Evolutionary conservation across 2,797 vertebrate species (phyloP), one percentile per base, ranked within the genome.

Genomic region (Odontamblyopus rebecca): DNA sequence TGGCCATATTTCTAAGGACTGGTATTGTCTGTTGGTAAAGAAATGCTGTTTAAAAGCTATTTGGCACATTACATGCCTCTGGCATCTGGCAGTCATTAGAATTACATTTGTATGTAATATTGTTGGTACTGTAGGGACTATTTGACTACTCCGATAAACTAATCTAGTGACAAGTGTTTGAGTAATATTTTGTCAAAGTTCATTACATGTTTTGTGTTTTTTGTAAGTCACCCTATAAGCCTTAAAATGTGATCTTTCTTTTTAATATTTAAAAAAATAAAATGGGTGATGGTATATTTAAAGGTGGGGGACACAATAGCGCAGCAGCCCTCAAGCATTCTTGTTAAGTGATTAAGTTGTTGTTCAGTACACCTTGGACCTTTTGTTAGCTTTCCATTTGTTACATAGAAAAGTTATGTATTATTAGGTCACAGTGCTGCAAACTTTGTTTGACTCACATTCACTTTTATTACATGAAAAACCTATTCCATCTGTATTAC

Each of bases 191-290:
- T 78, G 81, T 82, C 41, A 65, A 69, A 76, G 62, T 82, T 78
- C 19, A 64, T 79, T 83, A 78, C 80, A 70, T 90, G 83, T 91
- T 84, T 69, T 91, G 71, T 89, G 82, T 69, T 86, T 82, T 77
- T 84, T 88, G 83, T 92, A 83, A 75, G 83, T 92, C 81, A 78
- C 85, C 85, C 82, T 89, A 83, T 90, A 80, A 89, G 86, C 87
- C 88, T 90, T 91, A 88, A 87, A 63, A 86, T 7, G 54, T 69
- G 72, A 73, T 74, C 66, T 75, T 78, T 61, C 70, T 75, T 73
- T 44, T 35, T 67, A 29, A 72, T 80, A 73, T 86, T 82, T 64
- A 73, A 26, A 57, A 48, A 67, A 72, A 72, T 70, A 44, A 74
- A 74, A 75, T 67, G 76, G 84, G 74, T 80, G 80, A 80, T 67